phyloP scores from a whole-genome alignment of 2,113 vertebrate species.

The Vulpes ferrilata region DNA sequence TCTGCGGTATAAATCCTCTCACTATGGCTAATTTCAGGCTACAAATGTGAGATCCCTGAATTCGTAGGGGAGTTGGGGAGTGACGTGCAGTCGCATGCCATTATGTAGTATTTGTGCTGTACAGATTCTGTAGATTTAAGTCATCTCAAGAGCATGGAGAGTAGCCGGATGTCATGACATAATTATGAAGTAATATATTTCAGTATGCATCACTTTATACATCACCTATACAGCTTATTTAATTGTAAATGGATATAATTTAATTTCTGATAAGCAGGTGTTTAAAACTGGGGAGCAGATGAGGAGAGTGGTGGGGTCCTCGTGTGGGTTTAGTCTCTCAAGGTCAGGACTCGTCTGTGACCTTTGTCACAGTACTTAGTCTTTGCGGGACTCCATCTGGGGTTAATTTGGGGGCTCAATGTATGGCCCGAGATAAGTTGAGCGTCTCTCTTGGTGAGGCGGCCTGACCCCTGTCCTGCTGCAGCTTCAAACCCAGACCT shows the following conservation, averaged over 20 bases:
- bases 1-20: neutral
- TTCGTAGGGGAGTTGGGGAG: neutral
- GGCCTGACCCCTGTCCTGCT: neutral
- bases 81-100: neutral
- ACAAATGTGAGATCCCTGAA: neutral
- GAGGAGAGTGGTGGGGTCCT: accelerated
- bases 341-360: neutral
- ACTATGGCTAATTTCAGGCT: neutral
- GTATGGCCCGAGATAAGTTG: neutral
- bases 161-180: neutral
- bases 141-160: neutral
- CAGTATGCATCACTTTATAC: neutral
- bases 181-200: neutral
- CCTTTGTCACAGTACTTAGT: neutral
- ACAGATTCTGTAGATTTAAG: neutral
- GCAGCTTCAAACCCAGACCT: neutral
- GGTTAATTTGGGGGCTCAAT: neutral
- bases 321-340: neutral
- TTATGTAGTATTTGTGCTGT: neutral
- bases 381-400: neutral
- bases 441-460: neutral
- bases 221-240: neutral
- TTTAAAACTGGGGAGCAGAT: neutral
- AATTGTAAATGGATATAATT: neutral
- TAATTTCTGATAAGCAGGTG: neutral